Evolutionary conservation across 2,797 vertebrate genomes (phyloP), one percentile per base, ranked within the genome.

Genomic region (Chloroceryle amazona): DNA sequence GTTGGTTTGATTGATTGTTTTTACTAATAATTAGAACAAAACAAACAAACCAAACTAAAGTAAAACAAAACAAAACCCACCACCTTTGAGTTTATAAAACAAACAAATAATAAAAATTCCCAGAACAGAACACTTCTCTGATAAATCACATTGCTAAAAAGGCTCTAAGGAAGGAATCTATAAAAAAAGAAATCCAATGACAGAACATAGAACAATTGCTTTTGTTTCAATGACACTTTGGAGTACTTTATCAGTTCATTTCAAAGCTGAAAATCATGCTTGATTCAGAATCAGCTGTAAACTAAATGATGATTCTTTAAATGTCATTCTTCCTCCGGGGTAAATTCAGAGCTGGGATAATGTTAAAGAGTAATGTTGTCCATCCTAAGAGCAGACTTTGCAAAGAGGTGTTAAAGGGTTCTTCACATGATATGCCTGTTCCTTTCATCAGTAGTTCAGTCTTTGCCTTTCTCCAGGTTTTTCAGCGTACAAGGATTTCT

Each of bases 261-360:
- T 94, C 57, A 85, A 92, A 92, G 61, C 19, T 65, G 66, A 87
- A 93, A 94, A 60, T 33, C 22, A 13, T 17, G 11, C 55, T 70
- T 92, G 63, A 84, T 86, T 80, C 72, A 67, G 47, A 94, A 82
- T 73, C 60, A 84, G 19, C 33, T 87, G 51, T 79, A 85, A 86
- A 89, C 10, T 60, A 65, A 81, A 26, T 1, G 3, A 74, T 79
- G 58, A 72, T 71, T 81, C 46, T 35, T 22, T 89, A 86, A 84
- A 90, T 41, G 26, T 3, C 46, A 63, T 68, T 94, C 29, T 88
- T 86, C 44, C 60, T 85, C 20, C 51, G 66, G 39, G 33, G 35
- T 76, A 89, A 90, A 80, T 74, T 92, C 44, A 84, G 47, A 85
- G 15, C 13, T 49, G 26, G 44, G 11, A 51, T 60, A 67, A 70